Evolutionary conservation across 2,888 invertebrate genomes (phyloP).

Genomic region (Heterodera filipjevi): DNA sequence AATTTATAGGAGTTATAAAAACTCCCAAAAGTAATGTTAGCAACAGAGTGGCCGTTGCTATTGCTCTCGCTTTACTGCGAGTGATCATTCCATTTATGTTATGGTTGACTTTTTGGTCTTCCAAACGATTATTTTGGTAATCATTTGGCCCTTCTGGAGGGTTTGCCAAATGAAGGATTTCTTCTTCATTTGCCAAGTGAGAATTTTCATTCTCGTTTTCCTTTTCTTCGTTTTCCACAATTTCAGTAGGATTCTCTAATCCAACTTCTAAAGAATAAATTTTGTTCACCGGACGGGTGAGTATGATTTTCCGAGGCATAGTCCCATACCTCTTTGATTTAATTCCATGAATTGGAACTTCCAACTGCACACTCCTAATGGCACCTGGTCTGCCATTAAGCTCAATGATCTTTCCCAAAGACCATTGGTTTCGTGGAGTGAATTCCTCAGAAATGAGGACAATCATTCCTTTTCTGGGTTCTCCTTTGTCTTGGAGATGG

Average conservation of each 20-base stretch:
- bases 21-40: background rate
- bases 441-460: background rate
- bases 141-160: too few relatives aligned
- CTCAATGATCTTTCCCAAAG: slow-evolving; percentile 7
- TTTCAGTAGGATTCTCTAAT: background rate
- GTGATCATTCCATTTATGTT: background rate
- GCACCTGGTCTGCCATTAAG: background rate
- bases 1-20: too few relatives aligned
- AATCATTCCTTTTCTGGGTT: background rate
- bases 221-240: background rate
- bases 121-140: too few relatives aligned
- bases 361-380: background rate
- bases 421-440: background rate
- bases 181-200: too few relatives aligned
- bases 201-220: too few relatives aligned
- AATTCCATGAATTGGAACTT: background rate
- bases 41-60: background rate
- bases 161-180: too few relatives aligned
- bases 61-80: background rate
- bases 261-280: background rate
- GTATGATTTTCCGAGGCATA: background rate
- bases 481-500: background rate
- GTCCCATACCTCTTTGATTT: background rate
- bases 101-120: background rate
- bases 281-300: background rate